These are phyloP conservation scores for Drosophila mauritiana DNA, from an alignment of 1,140 invertebrate species.

Conservation along the genomic window DNA sequence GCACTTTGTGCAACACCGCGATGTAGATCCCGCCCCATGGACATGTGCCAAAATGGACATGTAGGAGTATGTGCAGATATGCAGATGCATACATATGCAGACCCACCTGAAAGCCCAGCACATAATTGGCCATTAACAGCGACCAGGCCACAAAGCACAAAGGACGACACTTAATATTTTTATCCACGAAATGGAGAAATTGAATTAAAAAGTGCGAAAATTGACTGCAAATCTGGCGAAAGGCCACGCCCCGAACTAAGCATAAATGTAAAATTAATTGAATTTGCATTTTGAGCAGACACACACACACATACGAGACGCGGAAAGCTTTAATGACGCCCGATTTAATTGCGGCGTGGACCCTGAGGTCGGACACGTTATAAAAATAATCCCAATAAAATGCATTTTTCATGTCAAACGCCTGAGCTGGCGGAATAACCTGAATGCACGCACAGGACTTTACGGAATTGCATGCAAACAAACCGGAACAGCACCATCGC, in stretches of 20 bases:
- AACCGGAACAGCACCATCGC: slow-evolving; percentile 48
- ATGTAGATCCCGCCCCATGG: slow-evolving; percentile 21
- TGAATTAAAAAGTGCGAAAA: slow-evolving; percentile 80
- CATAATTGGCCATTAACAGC: slow-evolving; percentile 79
- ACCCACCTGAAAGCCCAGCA: slow-evolving; percentile 42
- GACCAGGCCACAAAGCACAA: slow-evolving; percentile 57
- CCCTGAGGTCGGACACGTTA: slow-evolving; percentile 50
- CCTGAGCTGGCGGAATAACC: slow-evolving; percentile 80
- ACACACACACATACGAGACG: too few species aligned
- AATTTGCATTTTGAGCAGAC: slow-evolving; percentile 68
- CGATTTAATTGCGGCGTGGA: slow-evolving; percentile 51
- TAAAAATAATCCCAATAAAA: slow-evolving; percentile 84
- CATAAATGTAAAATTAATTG: slow-evolving; percentile 79
- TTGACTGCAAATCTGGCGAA: slow-evolving; percentile 46
- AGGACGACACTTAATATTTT: slow-evolving; percentile 50
- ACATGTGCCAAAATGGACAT: slow-evolving; percentile 41
- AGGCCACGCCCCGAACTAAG: slow-evolving; percentile 40
- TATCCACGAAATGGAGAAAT: slow-evolving; percentile 62
- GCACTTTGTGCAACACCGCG: slow-evolving; percentile 32
- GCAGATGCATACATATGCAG: not conserved
- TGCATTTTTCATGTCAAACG: slow-evolving; percentile 83
- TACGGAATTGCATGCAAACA: slow-evolving; percentile 80
- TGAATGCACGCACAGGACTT: slow-evolving; percentile 82
- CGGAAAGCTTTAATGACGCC: slow-evolving; percentile 41
- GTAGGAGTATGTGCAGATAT: not conserved